Conservation (phyloP, 1,140 invertebrate species). For the Diuraphis noxia region DNA sequence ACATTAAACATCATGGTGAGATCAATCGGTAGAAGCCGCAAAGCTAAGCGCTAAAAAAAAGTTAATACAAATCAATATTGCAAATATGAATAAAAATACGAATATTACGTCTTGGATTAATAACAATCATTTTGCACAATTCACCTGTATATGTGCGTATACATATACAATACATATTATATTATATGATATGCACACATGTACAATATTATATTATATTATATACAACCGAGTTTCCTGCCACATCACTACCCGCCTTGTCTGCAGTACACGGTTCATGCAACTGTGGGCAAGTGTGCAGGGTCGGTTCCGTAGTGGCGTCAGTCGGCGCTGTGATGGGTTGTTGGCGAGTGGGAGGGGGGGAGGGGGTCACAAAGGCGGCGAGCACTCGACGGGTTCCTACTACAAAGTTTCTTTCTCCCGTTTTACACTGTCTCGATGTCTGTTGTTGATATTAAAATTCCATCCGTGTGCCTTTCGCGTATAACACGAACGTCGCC, state of each 20-base stretch:
- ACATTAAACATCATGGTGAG: neutral
- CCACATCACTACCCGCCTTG: neutral
- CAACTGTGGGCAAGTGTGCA: neutral
- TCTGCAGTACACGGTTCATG: neutral
- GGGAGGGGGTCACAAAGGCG: neutral
- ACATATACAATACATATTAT: neutral
- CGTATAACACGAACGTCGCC: constrained; percentile 41
- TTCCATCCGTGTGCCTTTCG: constrained; percentile 41
- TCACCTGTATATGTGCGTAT: neutral
- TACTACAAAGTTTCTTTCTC: constrained; percentile 30
- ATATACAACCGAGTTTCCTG: constrained; percentile 1
- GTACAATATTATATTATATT: neutral
- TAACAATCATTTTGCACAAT: neutral
- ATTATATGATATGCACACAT: neutral
- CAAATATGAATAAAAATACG: neutral
- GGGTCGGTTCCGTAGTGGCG: neutral
- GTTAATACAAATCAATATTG: neutral
- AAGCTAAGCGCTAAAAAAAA: neutral
- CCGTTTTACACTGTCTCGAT: constrained; percentile 10
- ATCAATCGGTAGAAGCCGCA: neutral
- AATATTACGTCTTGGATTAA: neutral
- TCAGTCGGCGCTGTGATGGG: neutral
- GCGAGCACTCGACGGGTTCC: neutral
- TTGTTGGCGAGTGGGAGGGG: neutral
- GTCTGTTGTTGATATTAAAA: constrained; percentile 47